phyloP scores from a whole-genome alignment of 2,797 vertebrate genomes.

The Acrossocheilus wenchowensis region DNA sequence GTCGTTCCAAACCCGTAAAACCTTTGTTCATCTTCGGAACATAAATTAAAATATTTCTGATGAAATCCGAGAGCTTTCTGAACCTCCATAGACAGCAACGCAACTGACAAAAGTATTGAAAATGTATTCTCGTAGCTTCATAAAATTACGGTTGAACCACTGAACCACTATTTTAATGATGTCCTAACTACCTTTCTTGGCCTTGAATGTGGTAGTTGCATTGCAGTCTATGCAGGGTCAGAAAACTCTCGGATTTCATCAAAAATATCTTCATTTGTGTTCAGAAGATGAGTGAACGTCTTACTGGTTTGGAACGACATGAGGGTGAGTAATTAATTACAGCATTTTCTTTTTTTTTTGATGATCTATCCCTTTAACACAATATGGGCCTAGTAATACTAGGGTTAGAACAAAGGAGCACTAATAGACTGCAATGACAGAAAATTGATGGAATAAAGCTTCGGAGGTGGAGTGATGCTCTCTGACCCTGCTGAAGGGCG shows the following conservation, averaged over 20 bases:
- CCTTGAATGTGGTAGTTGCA: not conserved
- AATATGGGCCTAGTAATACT: not conserved
- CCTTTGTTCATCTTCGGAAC: not conserved
- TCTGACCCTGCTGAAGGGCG: constrained; percentile 40
- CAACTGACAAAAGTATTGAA: not conserved
- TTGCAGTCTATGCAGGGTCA: not conserved
- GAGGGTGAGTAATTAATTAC: no score
- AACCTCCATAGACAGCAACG: not conserved
- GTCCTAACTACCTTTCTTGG: not conserved
- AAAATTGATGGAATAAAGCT: not conserved
- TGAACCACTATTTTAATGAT: not conserved
- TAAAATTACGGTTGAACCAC: not conserved
- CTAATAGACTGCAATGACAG: not conserved
- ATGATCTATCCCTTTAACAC: not conserved
- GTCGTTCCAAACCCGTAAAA: not conserved
- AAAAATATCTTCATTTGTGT: no score
- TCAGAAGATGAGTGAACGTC: not conserved
- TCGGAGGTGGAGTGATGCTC: not conserved
- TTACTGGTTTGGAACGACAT: not conserved
- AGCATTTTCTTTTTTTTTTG: no score
- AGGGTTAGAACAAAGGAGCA: constrained; percentile 9
- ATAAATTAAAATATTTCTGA: not conserved
- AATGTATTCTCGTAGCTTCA: not conserved
- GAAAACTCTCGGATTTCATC: not conserved
- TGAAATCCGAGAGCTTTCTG: not conserved